Base-by-base conservation (phyloP, 1,140 invertebrate genomes). In the Macrotrachela quadricornifera region DNA sequence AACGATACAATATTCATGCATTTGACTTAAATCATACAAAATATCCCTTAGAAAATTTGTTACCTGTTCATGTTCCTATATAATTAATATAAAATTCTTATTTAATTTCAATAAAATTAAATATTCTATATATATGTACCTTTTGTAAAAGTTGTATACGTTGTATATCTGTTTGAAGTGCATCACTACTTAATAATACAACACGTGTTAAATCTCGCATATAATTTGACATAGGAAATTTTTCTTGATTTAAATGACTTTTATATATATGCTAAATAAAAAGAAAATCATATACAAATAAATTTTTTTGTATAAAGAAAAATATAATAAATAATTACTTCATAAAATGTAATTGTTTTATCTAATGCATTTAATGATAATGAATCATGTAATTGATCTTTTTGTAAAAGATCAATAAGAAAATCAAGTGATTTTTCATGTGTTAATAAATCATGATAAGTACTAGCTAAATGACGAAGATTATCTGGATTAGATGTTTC, bases 371-470 rank as follows among this genome's bases (percentile, higher is more conserved):
- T 85, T 46, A 83, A 76, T 9, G 79, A 77, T 44, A 85, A 78
- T 67, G 88, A 92, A 70, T 94, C 88, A 70, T 95, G 87, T 44
- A 94, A 69, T 70, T 69, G 65, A 54, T 70, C 71, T 51, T 79
- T 79, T 63, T 85, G 82, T 0, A 94, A 75, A 21, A 94, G 71
- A 55, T 94, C 85, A 42, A 95, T 79, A 57, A 85, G 81, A 39
- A 78, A 79, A 65, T 97, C 90, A 0, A 97, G 65, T 6, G 79
- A 78, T 62, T 84, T 82, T 65, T 96, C 90, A 68, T 45, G 30
- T 3, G 54, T 44, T 14, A 18, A 30, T 16, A 58, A n/a, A 15
- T 58, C 46, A 56, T 30, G 54, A 18, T 50, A 43, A 37, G 13
- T 40, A 12, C n/a, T 17, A 46, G 49, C n/a, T n/a, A 39, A 46